These are phyloP conservation scores for Burhinus oedicnemus DNA, from an alignment of 2,113 vertebrate species.

Conservation along the genomic window DNA sequence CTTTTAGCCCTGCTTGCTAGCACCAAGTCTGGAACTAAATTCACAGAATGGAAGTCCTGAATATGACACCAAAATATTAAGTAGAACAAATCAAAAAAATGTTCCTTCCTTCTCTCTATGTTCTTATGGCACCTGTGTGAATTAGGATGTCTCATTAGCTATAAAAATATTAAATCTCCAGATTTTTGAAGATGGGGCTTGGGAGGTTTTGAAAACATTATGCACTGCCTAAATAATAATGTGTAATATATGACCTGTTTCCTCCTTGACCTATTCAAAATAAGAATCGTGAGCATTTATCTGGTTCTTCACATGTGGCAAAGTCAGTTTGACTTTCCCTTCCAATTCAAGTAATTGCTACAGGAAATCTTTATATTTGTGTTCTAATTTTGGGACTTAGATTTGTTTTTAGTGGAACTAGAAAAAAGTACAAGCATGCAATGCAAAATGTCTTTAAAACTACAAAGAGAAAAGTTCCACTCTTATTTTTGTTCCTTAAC, in stretches of 20 bases:
- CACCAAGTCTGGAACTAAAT: not conserved
- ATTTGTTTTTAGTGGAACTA: not conserved
- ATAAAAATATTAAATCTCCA: not conserved
- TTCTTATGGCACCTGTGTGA: not conserved
- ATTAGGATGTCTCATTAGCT: not conserved
- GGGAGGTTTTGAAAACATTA: not conserved
- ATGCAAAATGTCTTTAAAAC: not conserved
- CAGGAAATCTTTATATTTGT: not conserved
- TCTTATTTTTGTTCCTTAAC: not conserved
- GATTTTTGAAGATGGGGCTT: not conserved
- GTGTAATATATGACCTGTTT: not conserved
- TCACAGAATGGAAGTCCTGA: not conserved
- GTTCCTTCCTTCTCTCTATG: not conserved
- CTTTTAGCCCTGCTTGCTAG: not conserved
- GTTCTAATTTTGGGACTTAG: not conserved
- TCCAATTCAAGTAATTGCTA: not conserved
- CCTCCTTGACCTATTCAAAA: not conserved
- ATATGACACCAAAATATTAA: not conserved
- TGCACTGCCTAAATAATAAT: not conserved
- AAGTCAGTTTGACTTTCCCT: not conserved
- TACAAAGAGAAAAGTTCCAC: not conserved
- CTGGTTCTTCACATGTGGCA: not conserved
- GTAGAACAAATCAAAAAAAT: not conserved
- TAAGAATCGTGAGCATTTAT: not conserved
- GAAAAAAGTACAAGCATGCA: not conserved